A percentile compares a stretch with the other conserved stretches of the same genome.
Evolutionary conservation across 2,113 vertebrate species (phyloP).

Genomic region (Eolophus roseicapilla): DNA sequence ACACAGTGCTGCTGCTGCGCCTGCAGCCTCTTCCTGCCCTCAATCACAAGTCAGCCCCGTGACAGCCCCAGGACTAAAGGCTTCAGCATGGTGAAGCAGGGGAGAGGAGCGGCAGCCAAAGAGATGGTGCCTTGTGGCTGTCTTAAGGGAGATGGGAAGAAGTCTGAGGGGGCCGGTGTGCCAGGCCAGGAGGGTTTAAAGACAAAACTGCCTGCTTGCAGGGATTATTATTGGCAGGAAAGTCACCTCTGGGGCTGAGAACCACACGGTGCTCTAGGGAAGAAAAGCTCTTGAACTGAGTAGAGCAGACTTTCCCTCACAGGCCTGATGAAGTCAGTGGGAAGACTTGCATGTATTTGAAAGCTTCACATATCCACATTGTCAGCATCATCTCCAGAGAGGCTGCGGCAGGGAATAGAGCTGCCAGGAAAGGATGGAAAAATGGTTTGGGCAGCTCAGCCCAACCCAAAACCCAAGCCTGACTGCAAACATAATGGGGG

Average conservation of each 20-base stretch:
- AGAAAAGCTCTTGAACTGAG: background rate
- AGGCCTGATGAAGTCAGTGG: background rate
- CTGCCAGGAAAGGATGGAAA: background rate
- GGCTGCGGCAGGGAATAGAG: fast-evolving
- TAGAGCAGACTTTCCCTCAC: background rate
- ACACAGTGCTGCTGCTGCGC: background rate
- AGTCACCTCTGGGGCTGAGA: background rate
- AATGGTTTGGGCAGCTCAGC: background rate
- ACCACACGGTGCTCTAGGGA: background rate
- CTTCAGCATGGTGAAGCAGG: background rate
- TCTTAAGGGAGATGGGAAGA: background rate
- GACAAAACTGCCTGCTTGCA: background rate
- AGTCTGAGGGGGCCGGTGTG: background rate
- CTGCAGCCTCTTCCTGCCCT: background rate
- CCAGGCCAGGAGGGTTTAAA: background rate
- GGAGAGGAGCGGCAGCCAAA: background rate
- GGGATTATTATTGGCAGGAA: background rate
- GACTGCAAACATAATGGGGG: background rate
- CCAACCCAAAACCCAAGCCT: background rate
- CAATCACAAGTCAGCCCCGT: background rate
- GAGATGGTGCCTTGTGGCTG: background rate
- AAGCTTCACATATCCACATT: background rate
- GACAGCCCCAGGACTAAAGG: background rate
- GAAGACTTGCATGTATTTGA: background rate
- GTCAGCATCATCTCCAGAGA: background rate